These are phyloP conservation scores for Lethocerus indicus DNA, from an alignment of 1,140 invertebrate genomes.

Conservation along the genomic window DNA sequence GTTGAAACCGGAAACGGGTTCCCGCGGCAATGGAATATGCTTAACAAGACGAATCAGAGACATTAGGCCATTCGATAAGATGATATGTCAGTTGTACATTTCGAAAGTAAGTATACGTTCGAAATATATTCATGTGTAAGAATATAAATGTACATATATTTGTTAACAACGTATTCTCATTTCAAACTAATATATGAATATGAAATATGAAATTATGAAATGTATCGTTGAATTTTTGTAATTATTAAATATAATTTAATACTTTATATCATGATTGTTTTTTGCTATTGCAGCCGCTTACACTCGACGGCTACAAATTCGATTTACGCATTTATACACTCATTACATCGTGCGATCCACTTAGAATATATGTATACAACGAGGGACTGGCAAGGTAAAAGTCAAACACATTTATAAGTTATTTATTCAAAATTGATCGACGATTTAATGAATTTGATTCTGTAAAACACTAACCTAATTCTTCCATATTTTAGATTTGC, in stretches of 20 bases:
- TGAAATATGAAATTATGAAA: too few relatives aligned
- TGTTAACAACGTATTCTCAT: too few relatives aligned
- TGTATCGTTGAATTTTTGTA: too few relatives aligned
- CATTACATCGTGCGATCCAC: constrained; percentile 85
- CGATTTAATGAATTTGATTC: background rate
- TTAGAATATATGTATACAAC: constrained; percentile 85
- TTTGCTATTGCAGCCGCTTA: constrained; percentile 45
- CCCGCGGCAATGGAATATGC: constrained; percentile 73
- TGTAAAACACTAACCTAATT: background rate
- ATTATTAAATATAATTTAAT: too few relatives aligned
- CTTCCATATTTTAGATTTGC: constrained; percentile 53
- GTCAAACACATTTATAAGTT: background rate
- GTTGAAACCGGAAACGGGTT: constrained; percentile 72
- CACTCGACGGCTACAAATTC: constrained; percentile 95
- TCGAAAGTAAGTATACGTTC: too few relatives aligned
- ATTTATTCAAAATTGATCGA: background rate
- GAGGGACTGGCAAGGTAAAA: constrained; percentile 74
- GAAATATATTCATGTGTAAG: too few relatives aligned
- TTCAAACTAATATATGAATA: too few relatives aligned
- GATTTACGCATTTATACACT: constrained; percentile 88
- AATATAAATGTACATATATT: too few relatives aligned
- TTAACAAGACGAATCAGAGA: constrained; percentile 56
- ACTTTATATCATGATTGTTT: too few relatives aligned
- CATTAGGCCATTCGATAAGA: constrained; percentile 54
- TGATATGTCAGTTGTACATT: constrained; percentile 70